phyloP scores from a whole-genome alignment of 1,140 invertebrate species.

The Armadillidium nasatum region DNA sequence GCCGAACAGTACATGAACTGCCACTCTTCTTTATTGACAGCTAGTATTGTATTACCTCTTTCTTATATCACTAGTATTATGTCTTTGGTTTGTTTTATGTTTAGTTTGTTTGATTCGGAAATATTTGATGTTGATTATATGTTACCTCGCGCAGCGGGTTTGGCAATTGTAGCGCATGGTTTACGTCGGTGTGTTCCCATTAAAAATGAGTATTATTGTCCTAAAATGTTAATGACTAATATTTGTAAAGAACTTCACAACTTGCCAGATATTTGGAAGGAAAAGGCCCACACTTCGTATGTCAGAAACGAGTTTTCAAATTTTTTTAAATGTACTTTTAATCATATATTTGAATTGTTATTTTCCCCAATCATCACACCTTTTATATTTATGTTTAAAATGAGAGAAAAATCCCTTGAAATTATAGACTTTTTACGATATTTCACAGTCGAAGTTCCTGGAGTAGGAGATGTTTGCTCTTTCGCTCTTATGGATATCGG shows the following conservation, averaged over 20 bases:
- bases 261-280: slow-evolving; percentile 84
- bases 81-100: slow-evolving; percentile 69
- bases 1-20: slow-evolving; percentile 44
- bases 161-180: slow-evolving; percentile 92
- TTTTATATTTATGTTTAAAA: slow-evolving; percentile 67
- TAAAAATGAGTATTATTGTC: slow-evolving; percentile 74
- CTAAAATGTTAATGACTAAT: slow-evolving; percentile 80
- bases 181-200: slow-evolving; percentile 81
- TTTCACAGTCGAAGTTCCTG: slow-evolving; percentile 90
- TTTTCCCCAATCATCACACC: slow-evolving; percentile 94
- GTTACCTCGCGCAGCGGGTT: too few relatives aligned
- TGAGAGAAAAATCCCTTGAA: slow-evolving; percentile 68
- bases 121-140: too few relatives aligned
- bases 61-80: slow-evolving; percentile 80
- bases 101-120: slow-evolving; percentile 89
- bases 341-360: too few relatives aligned
- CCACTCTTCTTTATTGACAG: slow-evolving; percentile 53
- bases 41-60: slow-evolving; percentile 64
- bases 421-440: slow-evolving; percentile 95
- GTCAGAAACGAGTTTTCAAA: slow-evolving; percentile 83
- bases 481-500: slow-evolving; percentile 93
- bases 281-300: slow-evolving; percentile 77
- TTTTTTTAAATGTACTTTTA: slow-evolving; percentile 83
- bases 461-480: slow-evolving; percentile 96
- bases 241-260: slow-evolving; percentile 94